Evolutionary conservation across 1,140 invertebrate species (phyloP).

Genomic region (Megalopta genalis): DNA sequence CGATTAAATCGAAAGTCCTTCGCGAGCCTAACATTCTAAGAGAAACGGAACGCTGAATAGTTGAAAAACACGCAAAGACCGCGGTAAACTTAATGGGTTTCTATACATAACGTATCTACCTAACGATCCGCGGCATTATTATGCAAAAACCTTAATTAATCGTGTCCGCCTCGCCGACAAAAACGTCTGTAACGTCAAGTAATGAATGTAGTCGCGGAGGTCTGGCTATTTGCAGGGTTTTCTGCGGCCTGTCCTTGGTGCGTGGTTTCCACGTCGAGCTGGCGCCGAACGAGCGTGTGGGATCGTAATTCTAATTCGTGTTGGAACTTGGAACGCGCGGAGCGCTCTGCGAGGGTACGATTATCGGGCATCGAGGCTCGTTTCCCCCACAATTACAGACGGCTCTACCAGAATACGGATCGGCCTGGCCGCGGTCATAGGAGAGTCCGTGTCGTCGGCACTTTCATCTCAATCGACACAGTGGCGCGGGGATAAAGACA

Average conservation of each 20-base stretch:
- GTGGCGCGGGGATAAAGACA: constrained; percentile 72
- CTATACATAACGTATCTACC: background rate
- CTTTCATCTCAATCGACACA: constrained; percentile 67
- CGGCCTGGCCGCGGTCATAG: constrained; percentile 31
- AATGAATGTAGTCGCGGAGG: background rate
- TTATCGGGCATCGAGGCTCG: constrained; percentile 31
- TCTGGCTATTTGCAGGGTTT: background rate
- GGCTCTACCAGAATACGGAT: constrained; percentile 26
- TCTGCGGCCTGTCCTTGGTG: no score
- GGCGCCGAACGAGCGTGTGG: background rate
- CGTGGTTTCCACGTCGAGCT: background rate
- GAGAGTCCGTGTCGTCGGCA: constrained; percentile 44
- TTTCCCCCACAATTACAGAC: constrained; percentile 40
- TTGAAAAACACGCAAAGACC: no score
- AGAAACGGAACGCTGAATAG: no score
- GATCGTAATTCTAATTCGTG: constrained; percentile 4
- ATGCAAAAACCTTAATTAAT: background rate
- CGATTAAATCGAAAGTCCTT: no score
- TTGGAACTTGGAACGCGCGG: constrained; percentile 1
- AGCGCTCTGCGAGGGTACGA: constrained; percentile 11
- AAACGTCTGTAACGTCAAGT: background rate
- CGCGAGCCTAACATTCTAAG: no score
- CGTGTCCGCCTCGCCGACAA: background rate
- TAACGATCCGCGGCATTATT: background rate
- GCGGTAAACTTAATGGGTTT: background rate